Base-by-base conservation (phyloP, 2,888 invertebrate genomes). In the Masnerella sp. region DNA sequence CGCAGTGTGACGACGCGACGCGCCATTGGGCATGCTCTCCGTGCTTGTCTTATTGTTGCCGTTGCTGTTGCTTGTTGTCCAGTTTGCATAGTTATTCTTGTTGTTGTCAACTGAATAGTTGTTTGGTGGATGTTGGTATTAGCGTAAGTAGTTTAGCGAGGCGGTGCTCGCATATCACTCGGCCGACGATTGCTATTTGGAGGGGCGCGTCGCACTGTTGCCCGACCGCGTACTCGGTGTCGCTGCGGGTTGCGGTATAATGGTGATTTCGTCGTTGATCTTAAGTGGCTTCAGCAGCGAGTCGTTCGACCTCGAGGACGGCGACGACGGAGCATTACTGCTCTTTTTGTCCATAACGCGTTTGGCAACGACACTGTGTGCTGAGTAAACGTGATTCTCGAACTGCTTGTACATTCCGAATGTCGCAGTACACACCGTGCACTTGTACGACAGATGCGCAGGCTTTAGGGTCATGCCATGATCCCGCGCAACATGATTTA, bases 391-490 rank as follows among this genome's bases (percentile, higher is more conserved):
- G 87, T 97, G 97, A 86, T 94, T 96, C 86, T 97, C 96, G 82
- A 97, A 97, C 83, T 96, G 94, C 88, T 96, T 96, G 90, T 97
- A 97, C 95, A 96, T 96, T 81, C 95, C 95, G 84, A 97, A 97
- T 2, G 96, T 96, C 17, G 96, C 96, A 32, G 96, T 96, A 88
- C 97, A 97, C 20, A 97, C 96, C 8, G 96, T 97, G 88, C 97
- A 97, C 88, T 97, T 97, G 90, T 97, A 97, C 22, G 96, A 96
- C 62, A 97, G 89, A 87, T 97, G 96, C 30, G 96, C 97, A 15
- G 97, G 96, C 85, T 97, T 96, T 77, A 97, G 88, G 28, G 95
- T 95, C 91, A 96, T 92, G 83, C 94, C 95, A 88, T 97, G 97
- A 88, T 96, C 96, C 79, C 95, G 91, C 42, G 95, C 95, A 69